A percentile compares a stretch with the other conserved stretches of the same genome.
These are phyloP conservation scores for Cyphomyrmex costatus DNA, from an alignment of 1,140 invertebrate species.

Conservation along the genomic window DNA sequence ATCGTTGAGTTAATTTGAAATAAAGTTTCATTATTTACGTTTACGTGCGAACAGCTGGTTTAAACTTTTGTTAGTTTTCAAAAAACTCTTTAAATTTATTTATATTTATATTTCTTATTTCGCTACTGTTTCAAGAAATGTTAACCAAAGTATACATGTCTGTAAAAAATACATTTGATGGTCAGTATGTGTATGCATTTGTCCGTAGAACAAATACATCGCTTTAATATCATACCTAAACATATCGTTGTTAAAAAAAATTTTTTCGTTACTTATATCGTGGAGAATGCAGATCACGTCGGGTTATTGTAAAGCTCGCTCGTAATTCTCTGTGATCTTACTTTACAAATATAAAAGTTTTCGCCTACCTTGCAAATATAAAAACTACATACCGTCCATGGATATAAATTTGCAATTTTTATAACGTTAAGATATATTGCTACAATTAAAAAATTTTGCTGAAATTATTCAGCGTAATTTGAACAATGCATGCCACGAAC, in stretches of 20 bases:
- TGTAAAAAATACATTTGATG: neutral
- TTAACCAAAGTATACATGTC: neutral
- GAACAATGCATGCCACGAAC: neutral
- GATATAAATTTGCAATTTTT: constrained; percentile 21
- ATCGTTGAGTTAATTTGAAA: constrained; percentile 45
- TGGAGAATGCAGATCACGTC: constrained; percentile 29
- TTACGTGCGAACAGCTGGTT: neutral
- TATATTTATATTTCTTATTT: neutral
- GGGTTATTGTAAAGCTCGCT: constrained; percentile 13
- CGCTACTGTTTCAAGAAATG: constrained; percentile 9
- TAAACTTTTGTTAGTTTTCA: constrained; percentile 20
- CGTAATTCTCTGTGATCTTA: constrained; percentile 34
- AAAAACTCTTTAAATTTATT: constrained; percentile 1
- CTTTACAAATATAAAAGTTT: constrained; percentile 37
- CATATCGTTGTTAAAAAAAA: neutral
- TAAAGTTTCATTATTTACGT: neutral
- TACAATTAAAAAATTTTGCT: neutral
- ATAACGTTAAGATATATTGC: neutral
- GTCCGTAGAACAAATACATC: neutral
- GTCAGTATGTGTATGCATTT: neutral
- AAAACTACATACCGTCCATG: neutral
- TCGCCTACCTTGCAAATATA: neutral
- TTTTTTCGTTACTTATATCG: constrained; percentile 11
- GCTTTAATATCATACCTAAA: constrained; percentile 14
- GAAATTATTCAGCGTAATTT: constrained; percentile 24